phyloP scores from a whole-genome alignment of 1,140 invertebrate genomes.

The Heterodera carotae region DNA sequence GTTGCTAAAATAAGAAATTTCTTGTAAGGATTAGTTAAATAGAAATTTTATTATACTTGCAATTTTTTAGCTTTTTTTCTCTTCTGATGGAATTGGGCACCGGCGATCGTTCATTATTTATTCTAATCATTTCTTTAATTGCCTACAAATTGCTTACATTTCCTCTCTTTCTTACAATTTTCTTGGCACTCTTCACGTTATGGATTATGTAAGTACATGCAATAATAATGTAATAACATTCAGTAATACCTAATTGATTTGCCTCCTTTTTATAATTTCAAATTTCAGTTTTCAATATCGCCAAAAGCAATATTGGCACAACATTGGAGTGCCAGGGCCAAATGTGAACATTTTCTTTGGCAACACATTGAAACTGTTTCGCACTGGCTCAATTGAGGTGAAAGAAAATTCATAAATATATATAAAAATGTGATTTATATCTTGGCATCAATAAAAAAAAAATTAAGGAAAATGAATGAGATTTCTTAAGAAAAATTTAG shows the following conservation, averaged over 20 bases:
- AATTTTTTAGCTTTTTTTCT: no score
- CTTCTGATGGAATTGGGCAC: not conserved
- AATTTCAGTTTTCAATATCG: slow-evolving; percentile 14
- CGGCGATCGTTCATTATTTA: not conserved
- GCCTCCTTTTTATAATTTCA: not conserved
- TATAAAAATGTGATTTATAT: no score
- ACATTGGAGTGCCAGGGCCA: slow-evolving; percentile 11
- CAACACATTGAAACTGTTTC: not conserved
- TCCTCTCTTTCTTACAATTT: not conserved
- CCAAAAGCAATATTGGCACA: slow-evolving; percentile 21
- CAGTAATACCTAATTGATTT: not conserved
- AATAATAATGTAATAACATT: not conserved
- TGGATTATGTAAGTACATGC: slow-evolving; percentile 2
- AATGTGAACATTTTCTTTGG: slow-evolving; percentile 19
- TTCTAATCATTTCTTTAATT: not conserved
- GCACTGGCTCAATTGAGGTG: not conserved
- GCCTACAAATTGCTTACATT: not conserved
- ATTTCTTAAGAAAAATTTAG: no score
- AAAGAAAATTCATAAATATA: no score
- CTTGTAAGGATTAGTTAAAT: no score
- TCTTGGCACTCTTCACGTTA: not conserved
- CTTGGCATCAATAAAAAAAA: not conserved
- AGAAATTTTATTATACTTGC: no score
- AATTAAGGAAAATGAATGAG: no score
- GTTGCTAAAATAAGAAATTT: no score